Evolutionary conservation across 2,888 invertebrate species (phyloP).

Genomic region (Drosophila flavopinicola): DNA sequence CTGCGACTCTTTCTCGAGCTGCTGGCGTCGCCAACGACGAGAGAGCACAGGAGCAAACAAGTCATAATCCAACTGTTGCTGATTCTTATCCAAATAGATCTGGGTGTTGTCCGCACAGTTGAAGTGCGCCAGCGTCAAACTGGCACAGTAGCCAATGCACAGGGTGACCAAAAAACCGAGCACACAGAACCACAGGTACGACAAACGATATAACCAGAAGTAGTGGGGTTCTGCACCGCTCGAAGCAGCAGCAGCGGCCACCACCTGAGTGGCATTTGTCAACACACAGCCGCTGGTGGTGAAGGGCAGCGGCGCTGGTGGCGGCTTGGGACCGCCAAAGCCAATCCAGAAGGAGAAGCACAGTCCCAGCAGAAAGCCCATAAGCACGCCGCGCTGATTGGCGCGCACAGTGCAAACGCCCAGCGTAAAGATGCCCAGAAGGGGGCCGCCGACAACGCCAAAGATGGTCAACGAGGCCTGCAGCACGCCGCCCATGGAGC

Average conservation of each 20-base stretch:
- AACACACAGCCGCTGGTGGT: slow-evolving; percentile 86
- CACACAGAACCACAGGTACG: slow-evolving; percentile 89
- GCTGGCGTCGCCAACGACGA: slow-evolving; percentile 81
- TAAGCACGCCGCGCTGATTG: slow-evolving; percentile 90
- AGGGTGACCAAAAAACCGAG: slow-evolving; percentile 85
- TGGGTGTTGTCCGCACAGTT: slow-evolving; percentile 79
- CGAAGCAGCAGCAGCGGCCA: slow-evolving; percentile 15
- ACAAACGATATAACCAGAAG: slow-evolving; percentile 88
- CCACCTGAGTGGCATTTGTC: slow-evolving; percentile 40
- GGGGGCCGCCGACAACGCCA: slow-evolving; percentile 93
- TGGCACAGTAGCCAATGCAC: slow-evolving; percentile 85
- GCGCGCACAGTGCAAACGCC: slow-evolving; percentile 92
- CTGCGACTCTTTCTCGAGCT: slow-evolving; percentile 66
- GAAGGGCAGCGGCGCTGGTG: slow-evolving; percentile 86
- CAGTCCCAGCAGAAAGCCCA: slow-evolving; percentile 88
- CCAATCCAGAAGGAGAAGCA: slow-evolving; percentile 91
- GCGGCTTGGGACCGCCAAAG: slow-evolving; percentile 91
- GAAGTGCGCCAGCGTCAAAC: slow-evolving; percentile 83
- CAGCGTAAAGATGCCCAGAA: slow-evolving; percentile 92
- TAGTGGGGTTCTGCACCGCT: slow-evolving; percentile 49
- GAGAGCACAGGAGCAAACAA: slow-evolving; percentile 87
- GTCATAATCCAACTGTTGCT: slow-evolving; percentile 85
- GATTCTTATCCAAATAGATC: slow-evolving; percentile 76
- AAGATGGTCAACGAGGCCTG: slow-evolving; percentile 94
- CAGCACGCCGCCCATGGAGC: slow-evolving; percentile 92